These are phyloP conservation scores for Tychaedon coryphoeus DNA, from an alignment of 2,113 vertebrate genomes.

Conservation along the genomic window DNA sequence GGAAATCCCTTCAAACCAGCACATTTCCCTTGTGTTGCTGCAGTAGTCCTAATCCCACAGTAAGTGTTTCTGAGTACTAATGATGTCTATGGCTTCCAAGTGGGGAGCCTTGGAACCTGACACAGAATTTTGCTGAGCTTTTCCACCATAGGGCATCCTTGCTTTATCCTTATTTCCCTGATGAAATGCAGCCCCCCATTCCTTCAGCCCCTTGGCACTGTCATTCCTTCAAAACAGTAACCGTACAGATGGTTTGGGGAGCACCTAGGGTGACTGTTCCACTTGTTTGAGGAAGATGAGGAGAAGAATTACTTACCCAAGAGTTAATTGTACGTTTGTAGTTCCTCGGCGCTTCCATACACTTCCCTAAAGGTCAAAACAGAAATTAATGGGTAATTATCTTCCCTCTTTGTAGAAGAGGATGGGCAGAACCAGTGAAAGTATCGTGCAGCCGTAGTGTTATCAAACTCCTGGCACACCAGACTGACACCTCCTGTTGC, in stretches of 20 bases:
- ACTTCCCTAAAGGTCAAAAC: background rate
- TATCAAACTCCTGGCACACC: background rate
- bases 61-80: background rate
- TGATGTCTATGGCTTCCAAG: background rate
- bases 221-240: background rate
- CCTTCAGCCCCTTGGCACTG: background rate
- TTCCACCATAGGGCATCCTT: background rate
- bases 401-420: background rate
- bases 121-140: background rate
- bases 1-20: background rate
- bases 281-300: background rate
- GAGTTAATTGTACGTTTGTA: background rate
- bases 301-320: background rate
- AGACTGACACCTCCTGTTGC: conserved; percentile 24
- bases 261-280: background rate
- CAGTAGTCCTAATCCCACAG: background rate
- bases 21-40: background rate
- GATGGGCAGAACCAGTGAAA: background rate
- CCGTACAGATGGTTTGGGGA: background rate
- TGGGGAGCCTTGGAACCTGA: background rate
- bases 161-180: background rate
- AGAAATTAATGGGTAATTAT: conserved; percentile 6
- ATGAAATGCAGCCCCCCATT: background rate
- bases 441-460: rapidly evolving
- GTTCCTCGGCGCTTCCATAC: background rate